A percentile compares a stretch with the other conserved stretches of the same genome.
These are phyloP conservation scores for Halcyon malimbica DNA, from an alignment of 2,113 vertebrate genomes.

Conservation along the genomic window DNA sequence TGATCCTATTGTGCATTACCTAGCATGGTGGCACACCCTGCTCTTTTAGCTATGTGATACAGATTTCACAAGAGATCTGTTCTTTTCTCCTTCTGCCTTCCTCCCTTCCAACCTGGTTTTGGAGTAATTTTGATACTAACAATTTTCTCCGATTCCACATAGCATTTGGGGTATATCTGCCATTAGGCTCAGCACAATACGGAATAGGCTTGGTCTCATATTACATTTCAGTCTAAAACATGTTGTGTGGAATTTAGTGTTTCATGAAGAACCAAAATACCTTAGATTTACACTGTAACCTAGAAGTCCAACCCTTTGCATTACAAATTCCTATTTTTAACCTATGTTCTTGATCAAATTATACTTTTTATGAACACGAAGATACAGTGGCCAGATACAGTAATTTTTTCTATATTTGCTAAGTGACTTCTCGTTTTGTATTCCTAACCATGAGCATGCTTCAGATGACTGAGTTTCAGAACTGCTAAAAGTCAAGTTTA, in stretches of 20 bases:
- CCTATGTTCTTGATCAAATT: neutral
- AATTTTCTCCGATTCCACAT: neutral
- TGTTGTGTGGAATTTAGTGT: neutral
- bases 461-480: neutral
- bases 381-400: neutral
- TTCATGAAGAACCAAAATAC: neutral
- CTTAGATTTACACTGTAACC: neutral
- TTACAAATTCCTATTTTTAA: neutral
- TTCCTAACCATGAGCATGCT: neutral
- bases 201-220: neutral
- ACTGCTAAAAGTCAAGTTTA: neutral
- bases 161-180: neutral
- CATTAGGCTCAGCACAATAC: neutral
- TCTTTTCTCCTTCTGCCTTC: neutral
- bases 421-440: neutral
- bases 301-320: neutral
- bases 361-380: neutral
- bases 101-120: accelerated
- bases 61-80: neutral
- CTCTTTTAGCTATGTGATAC: neutral
- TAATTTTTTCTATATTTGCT: neutral
- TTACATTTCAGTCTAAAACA: neutral
- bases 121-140: neutral
- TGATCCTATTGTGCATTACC: neutral
- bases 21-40: neutral